phyloP scores from a whole-genome alignment of 2,113 vertebrate genomes.

The Notechis scutatus region DNA sequence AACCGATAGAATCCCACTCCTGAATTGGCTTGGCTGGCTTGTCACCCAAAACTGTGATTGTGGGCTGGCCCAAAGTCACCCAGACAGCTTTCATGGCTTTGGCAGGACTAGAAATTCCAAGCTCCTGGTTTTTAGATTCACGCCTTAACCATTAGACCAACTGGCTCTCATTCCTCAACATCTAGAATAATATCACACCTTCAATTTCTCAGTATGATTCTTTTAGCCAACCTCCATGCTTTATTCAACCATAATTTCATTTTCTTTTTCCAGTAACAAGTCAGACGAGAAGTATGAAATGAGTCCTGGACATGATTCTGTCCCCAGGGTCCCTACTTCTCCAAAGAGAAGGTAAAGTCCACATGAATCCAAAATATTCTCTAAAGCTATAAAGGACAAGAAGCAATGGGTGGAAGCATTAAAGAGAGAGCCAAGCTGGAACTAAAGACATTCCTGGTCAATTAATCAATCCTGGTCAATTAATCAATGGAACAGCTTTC shows the following conservation, averaged over 20 bases:
- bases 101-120: background rate
- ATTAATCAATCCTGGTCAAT: background rate
- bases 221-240: background rate
- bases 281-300: conserved; percentile 18
- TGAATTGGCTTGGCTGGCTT: background rate
- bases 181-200: background rate
- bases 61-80: background rate
- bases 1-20: too few relatives aligned
- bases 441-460: background rate
- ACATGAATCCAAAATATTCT: background rate
- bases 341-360: conserved; percentile 28
- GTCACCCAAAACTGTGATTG: background rate
- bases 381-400: background rate
- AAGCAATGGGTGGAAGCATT: background rate
- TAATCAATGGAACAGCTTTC: background rate
- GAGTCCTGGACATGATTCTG: background rate
- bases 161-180: background rate
- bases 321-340: background rate
- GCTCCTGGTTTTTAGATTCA: background rate
- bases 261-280: conserved; percentile 30
- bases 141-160: background rate
- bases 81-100: background rate
- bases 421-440: background rate
- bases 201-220: background rate
- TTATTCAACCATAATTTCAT: background rate